phyloP scores from a whole-genome alignment of 2,113 vertebrate species.

The Megaceryle maxima region DNA sequence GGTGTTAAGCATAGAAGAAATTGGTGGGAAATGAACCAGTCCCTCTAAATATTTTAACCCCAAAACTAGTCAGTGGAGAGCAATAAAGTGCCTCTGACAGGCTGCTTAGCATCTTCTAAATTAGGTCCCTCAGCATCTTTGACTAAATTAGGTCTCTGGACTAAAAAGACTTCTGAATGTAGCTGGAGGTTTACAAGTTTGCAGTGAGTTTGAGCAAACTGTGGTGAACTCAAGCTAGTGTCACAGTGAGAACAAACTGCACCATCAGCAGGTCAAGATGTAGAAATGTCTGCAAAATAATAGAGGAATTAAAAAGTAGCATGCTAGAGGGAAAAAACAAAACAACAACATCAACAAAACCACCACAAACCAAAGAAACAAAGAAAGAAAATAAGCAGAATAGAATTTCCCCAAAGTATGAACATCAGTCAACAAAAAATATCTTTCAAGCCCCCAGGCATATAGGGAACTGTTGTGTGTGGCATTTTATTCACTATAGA shows the following conservation, averaged over 20 bases:
- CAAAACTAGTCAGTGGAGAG: background rate
- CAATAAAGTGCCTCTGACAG: background rate
- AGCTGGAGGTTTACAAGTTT: background rate
- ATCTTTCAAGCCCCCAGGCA: background rate
- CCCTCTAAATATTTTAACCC: background rate
- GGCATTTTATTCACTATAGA: background rate
- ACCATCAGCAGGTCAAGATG: background rate
- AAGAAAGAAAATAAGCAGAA: background rate
- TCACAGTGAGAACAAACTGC: background rate
- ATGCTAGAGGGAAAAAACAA: background rate
- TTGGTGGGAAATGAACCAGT: background rate
- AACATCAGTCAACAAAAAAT: background rate
- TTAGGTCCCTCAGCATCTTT: background rate
- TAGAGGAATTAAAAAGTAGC: background rate
- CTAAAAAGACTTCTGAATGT: background rate
- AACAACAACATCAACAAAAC: too few species aligned
- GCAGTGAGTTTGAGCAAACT: background rate
- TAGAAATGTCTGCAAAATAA: background rate
- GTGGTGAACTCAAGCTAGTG: background rate
- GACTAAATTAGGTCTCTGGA: constrained; percentile 12
- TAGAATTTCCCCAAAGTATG: background rate
- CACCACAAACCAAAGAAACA: too few species aligned
- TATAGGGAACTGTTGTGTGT: background rate
- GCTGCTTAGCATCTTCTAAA: background rate
- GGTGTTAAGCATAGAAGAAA: background rate